Evolutionary conservation across 2,797 vertebrate genomes (phyloP).

Genomic region (Mus minutoides): DNA sequence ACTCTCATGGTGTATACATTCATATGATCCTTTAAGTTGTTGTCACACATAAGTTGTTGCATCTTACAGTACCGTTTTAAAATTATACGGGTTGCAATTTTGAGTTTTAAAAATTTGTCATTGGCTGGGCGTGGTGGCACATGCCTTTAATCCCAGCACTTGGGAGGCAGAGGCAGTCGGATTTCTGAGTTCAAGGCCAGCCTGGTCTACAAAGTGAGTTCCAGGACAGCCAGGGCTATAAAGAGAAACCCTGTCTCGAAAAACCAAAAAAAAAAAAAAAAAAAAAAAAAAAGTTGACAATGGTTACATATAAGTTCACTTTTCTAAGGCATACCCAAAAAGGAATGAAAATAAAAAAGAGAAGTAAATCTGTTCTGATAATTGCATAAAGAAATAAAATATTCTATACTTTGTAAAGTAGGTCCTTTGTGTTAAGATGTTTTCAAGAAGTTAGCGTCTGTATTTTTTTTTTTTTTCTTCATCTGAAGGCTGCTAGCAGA

Average conservation of each 20-base stretch:
- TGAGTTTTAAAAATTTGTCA: background rate
- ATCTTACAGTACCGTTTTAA: background rate
- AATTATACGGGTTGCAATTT: background rate
- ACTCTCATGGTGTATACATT: background rate
- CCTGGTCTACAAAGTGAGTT: too few species aligned
- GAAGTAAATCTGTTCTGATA: background rate
- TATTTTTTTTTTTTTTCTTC: too few species aligned
- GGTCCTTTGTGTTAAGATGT: slow-evolving; percentile 73
- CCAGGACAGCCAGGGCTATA: too few species aligned
- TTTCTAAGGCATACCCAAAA: background rate
- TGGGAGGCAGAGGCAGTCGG: too few species aligned
- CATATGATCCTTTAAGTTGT: background rate
- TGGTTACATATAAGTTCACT: background rate
- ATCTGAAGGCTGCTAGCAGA: too few species aligned
- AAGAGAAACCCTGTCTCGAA: too few species aligned
- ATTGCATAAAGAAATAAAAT: slow-evolving; percentile 52
- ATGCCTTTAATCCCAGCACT: too few species aligned
- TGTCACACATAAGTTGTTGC: background rate
- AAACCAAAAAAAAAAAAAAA: too few species aligned
- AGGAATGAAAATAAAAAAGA: background rate
- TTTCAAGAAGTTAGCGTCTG: slow-evolving; percentile 68
- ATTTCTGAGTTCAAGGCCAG: too few species aligned
- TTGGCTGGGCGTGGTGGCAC: too few species aligned
- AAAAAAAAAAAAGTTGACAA: too few species aligned
- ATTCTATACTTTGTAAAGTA: slow-evolving; percentile 82